These are phyloP conservation scores for Geophilus truncorum DNA, from an alignment of 2,888 invertebrate genomes.

Conservation along the genomic window DNA sequence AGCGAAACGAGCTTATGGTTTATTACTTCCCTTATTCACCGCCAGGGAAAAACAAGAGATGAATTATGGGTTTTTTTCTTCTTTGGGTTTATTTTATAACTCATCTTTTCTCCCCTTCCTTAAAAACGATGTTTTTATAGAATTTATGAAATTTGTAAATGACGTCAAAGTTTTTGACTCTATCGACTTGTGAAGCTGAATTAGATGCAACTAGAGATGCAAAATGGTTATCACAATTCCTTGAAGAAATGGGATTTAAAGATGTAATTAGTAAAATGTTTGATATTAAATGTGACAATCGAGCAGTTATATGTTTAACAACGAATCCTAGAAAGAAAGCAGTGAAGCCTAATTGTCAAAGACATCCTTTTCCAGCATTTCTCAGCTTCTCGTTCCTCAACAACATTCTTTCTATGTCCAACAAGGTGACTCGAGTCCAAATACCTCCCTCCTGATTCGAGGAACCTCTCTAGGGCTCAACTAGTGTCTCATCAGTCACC, in stretches of 20 bases:
- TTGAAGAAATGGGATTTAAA: too few species aligned
- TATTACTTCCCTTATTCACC: conserved; percentile 7
- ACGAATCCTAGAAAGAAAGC: too few species aligned
- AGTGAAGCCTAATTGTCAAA: too few species aligned
- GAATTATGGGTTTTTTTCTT: neutral
- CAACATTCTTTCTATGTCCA: neutral
- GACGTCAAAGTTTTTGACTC: neutral
- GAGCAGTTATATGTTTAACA: too few species aligned
- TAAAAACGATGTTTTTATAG: neutral
- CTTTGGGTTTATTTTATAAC: neutral
- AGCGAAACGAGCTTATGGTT: conserved; percentile 1
- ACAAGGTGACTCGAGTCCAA: conserved; percentile 1
- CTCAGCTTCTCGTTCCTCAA: neutral
- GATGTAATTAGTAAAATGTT: too few species aligned
- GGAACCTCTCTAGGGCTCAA: neutral
- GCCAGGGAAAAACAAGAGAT: conserved; percentile 7
- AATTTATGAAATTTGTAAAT: too few species aligned
- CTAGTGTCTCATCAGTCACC: neutral
- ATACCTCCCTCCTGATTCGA: neutral
- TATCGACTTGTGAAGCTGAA: too few species aligned
- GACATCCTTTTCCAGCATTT: too few species aligned
- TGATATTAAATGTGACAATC: too few species aligned
- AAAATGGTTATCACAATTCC: too few species aligned
- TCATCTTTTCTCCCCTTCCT: neutral
- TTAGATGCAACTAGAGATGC: too few species aligned